Conservation (phyloP, 2,888 invertebrate genomes). For the Drosophila monieri region DNA sequence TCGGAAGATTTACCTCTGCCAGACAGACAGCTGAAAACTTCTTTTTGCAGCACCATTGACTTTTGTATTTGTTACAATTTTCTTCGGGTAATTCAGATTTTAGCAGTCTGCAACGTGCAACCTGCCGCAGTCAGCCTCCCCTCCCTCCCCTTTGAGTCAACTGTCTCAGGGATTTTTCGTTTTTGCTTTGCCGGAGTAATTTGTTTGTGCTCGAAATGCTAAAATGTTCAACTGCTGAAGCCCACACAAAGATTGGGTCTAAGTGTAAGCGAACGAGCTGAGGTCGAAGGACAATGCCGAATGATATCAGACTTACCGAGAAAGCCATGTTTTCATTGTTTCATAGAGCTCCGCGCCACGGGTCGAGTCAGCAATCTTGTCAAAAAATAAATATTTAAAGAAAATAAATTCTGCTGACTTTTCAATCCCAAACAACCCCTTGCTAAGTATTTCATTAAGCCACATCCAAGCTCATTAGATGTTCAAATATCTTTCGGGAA, state of each 20-base stretch:
- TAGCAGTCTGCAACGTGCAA: conserved; percentile 42
- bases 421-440: conserved; percentile 1
- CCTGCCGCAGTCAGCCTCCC: conserved; percentile 32
- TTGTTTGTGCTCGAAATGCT: conserved; percentile 67
- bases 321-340: background rate
- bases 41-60: conserved; percentile 77
- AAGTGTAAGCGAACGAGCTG: conserved; percentile 28
- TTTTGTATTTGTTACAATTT: conserved; percentile 75
- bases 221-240: conserved; percentile 45
- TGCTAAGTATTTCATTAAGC: conserved; percentile 28
- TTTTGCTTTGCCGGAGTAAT: conserved; percentile 69
- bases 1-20: conserved; percentile 75
- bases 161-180: conserved; percentile 52
- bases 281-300: conserved; percentile 2
- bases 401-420: background rate
- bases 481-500: conserved; percentile 64
- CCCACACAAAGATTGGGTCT: conserved; percentile 56
- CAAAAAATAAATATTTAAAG: conserved; percentile 1
- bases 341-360: background rate
- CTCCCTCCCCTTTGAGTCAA: conserved; percentile 2
- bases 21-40: conserved; percentile 74
- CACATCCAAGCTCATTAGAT: conserved; percentile 41
- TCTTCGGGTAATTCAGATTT: conserved; percentile 50
- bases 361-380: background rate
- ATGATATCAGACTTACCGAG: conserved; percentile 5